A percentile compares a stretch with the other conserved stretches of the same genome.
These are phyloP conservation scores for Bostrychus sinensis DNA, from an alignment of 2,113 vertebrate genomes.

Conservation along the genomic window DNA sequence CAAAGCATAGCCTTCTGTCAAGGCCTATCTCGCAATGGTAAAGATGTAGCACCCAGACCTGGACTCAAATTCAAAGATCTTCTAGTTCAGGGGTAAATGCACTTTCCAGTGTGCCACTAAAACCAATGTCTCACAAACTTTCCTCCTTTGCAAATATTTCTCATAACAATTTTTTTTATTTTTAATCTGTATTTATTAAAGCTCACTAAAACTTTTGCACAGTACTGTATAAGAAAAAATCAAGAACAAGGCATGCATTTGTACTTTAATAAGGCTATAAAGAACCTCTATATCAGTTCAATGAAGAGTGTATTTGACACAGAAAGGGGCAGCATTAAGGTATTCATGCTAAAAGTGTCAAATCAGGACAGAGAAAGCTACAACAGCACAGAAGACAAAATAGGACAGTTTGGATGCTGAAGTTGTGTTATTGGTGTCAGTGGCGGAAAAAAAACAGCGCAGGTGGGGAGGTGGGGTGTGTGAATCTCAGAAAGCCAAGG, in stretches of 20 bases:
- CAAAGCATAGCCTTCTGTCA: no score
- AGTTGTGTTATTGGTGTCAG: constrained; percentile 9
- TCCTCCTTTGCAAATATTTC: no score
- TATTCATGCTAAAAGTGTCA: constrained; percentile 31
- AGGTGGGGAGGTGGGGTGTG: background rate
- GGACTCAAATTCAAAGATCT: no score
- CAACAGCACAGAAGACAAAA: background rate
- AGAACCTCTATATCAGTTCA: background rate
- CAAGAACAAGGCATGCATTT: no score
- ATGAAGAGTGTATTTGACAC: background rate
- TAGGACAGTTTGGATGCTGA: background rate
- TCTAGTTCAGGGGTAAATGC: no score
- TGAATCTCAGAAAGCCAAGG: background rate
- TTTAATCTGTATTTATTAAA: no score
- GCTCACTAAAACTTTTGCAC: background rate
- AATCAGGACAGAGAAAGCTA: constrained; percentile 19
- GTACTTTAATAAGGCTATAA: background rate
- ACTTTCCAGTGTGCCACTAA: no score
- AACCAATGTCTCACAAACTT: no score
- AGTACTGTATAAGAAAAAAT: no score
- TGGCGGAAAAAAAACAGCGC: constrained; percentile 4
- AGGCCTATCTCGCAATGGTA: no score
- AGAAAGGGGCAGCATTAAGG: background rate
- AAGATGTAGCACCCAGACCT: no score
- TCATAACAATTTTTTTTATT: no score